Conservation (phyloP, 2,797 vertebrate genomes). For the Rhynchotus rufescens region DNA sequence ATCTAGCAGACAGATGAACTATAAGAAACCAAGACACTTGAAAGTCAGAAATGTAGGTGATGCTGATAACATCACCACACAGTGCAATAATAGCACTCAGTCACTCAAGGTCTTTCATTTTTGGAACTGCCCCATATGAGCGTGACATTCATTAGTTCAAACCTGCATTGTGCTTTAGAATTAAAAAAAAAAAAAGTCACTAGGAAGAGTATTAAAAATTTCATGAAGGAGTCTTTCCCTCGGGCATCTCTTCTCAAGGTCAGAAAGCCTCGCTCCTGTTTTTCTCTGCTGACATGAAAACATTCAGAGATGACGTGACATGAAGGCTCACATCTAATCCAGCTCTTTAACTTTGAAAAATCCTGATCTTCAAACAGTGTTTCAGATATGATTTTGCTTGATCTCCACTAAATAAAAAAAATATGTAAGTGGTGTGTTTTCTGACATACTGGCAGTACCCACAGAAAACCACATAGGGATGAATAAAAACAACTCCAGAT, state of each 20-base stretch:
- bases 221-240: constrained; percentile 58
- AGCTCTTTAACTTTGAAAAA: constrained; percentile 24
- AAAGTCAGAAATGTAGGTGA: constrained; percentile 73
- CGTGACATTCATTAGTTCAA: constrained; percentile 60
- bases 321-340: constrained; percentile 1
- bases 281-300: constrained; percentile 58
- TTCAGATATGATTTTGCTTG: constrained; percentile 14
- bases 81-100: constrained; percentile 20
- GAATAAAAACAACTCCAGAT: neutral
- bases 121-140: constrained; percentile 63
- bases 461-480: neutral
- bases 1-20: neutral
- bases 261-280: constrained; percentile 42
- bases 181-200: neutral
- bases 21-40: constrained; percentile 33
- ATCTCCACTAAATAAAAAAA: neutral
- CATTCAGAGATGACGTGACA: neutral
- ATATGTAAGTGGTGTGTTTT: neutral
- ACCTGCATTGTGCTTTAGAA: neutral
- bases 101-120: constrained; percentile 68
- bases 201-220: constrained; percentile 54
- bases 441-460: neutral
- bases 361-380: constrained; percentile 3
- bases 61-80: constrained; percentile 1
- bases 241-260: constrained; percentile 65